Conservation (phyloP, 2,888 invertebrate species). For the Caenorhabditis uteleia region DNA sequence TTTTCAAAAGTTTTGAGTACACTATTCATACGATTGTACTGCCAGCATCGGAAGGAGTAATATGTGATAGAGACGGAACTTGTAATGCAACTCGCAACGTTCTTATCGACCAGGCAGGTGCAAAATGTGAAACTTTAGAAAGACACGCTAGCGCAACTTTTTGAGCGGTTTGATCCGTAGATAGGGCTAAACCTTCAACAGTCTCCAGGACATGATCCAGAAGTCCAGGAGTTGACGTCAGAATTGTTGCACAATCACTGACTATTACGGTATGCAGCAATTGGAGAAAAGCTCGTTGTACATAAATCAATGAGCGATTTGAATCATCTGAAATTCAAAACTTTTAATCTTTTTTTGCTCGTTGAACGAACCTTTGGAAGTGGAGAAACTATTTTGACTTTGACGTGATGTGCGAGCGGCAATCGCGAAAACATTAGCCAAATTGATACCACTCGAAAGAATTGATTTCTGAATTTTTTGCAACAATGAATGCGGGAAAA, state of each 20-base stretch:
- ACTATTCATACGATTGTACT: constrained; percentile 27
- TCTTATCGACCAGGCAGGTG: constrained; percentile 34
- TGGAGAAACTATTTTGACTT: constrained; percentile 20
- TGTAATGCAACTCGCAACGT: constrained; percentile 43
- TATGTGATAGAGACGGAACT: constrained; percentile 45
- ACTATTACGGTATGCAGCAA: constrained; percentile 37
- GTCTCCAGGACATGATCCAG: constrained; percentile 45
- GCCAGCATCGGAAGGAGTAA: constrained; percentile 51
- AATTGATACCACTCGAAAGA: constrained; percentile 41
- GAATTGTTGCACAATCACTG: constrained; percentile 33
- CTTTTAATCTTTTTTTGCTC: neutral
- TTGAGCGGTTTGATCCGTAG: constrained; percentile 44
- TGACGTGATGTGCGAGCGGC: constrained; percentile 42
- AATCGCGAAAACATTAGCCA: constrained; percentile 42
- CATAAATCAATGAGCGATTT: constrained; percentile 43
- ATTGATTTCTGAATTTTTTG: constrained; percentile 26
- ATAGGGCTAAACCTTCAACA: constrained; percentile 35
- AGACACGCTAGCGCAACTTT: constrained; percentile 45
- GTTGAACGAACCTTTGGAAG: constrained; percentile 26
- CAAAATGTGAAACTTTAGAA: constrained; percentile 25
- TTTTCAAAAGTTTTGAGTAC: neutral
- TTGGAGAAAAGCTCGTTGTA: constrained; percentile 49
- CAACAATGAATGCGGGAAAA: no score
- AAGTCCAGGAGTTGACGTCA: constrained; percentile 23
- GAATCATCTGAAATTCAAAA: constrained; percentile 30